Percentiles rank a stretch among this genome's conserved stretches.
Conservation (phyloP, 2,888 invertebrate genomes). For the Gasteruption jaculator region DNA sequence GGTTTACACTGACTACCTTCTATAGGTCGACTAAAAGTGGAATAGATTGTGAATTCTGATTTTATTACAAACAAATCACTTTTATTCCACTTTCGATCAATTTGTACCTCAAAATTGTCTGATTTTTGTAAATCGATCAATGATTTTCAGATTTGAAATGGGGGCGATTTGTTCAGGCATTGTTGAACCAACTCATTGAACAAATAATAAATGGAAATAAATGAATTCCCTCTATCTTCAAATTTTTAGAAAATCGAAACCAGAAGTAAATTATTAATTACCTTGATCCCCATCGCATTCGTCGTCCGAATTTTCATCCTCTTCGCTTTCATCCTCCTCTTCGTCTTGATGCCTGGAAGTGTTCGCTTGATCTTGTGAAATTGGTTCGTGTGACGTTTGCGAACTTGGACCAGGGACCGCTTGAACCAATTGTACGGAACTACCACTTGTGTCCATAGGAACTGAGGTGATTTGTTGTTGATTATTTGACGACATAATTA, state of each 20-base stretch:
- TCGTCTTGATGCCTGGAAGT: constrained; percentile 36
- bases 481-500: constrained; percentile 37
- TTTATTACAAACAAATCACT: no score
- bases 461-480: constrained; percentile 47
- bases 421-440: constrained; percentile 41
- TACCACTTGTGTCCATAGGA: constrained; percentile 44
- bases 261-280: constrained; percentile 18
- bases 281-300: constrained; percentile 47
- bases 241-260: not conserved
- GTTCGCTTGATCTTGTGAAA: constrained; percentile 34
- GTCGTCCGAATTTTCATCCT: constrained; percentile 46
- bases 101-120: no score
- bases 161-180: no score
- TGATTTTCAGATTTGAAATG: no score
- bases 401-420: constrained; percentile 44
- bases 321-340: constrained; percentile 43
- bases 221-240: no score
- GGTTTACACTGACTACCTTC: no score
- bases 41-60: no score
- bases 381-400: constrained; percentile 39
- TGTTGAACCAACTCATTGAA: no score
- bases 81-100: no score
- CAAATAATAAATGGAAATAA: not conserved
- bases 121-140: no score
- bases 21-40: no score